Base-by-base conservation (phyloP, 1,140 invertebrate species). In the Leptinotarsa lineolata region DNA sequence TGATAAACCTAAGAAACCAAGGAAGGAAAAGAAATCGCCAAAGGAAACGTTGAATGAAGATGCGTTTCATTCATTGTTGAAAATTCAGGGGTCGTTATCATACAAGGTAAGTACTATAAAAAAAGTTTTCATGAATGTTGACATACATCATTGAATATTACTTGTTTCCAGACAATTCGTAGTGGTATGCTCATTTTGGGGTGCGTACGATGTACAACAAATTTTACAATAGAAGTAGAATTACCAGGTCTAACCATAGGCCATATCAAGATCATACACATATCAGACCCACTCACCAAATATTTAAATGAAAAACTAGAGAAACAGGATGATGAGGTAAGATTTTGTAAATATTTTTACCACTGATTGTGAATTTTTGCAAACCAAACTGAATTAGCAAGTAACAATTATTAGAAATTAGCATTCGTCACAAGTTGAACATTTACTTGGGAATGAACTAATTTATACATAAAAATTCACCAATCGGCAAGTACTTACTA, bases 261-360 rank as follows among this genome's bases (percentile, higher is more conserved):
- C 3, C 80, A 79, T 61, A 84, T 91, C 11, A 86, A 87, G 82
- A 87, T 89, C 3, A 88, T 87, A 68, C 85, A 90, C 73, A 86
- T 92, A 54, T 90, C 90, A 63, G 82, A 87, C 68, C 75, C 87
- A 0, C 91, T 92, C 70, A 91, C 88, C 54, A 88, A 88, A 76
- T 46, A 88, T 12, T 77, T 92, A 4, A 84, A 88, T 79, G 83
- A 83, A 68, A 85, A 88, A 78, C 82, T 89, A 15, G 75, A 82
- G 15, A 67, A 75, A 16, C 85, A 86, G 74, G 82, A 87, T 73
- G 73, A 81, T 45, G 74, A 86, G 76, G 85, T 87, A 83, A 78
- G 72, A 46, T 46, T 46, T 46, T 46, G n/a, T n/a, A n/a, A n/a
- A n/a, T n/a, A n/a, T n/a, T n/a, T n/a, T n/a, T n/a, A n/a, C n/a